Evolutionary conservation across 2,797 vertebrate species (phyloP).

Genomic region (Glyptemys insculpta): DNA sequence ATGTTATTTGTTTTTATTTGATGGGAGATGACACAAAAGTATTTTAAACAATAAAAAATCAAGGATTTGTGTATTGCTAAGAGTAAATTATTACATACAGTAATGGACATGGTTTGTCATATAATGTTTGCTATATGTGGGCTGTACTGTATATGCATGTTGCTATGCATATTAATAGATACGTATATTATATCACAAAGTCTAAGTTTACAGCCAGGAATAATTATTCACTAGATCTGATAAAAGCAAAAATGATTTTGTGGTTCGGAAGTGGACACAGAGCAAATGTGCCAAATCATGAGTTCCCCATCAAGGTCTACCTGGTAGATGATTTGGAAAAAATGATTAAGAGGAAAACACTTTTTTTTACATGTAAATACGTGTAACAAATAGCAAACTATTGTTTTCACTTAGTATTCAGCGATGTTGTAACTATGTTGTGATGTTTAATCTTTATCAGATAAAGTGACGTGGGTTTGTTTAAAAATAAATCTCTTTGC

Average conservation of each 20-base stretch:
- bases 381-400: not conserved
- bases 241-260: not conserved
- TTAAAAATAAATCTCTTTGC: not conserved
- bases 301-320: conserved; percentile 66
- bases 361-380: not conserved
- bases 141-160: not conserved
- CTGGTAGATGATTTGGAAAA: not conserved
- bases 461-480: not conserved
- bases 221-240: not conserved
- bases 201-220: not conserved
- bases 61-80: not conserved
- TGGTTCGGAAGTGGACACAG: not conserved
- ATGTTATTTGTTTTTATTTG: not conserved
- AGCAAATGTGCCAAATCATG: not conserved
- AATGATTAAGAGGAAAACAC: not conserved
- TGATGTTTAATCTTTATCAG: not conserved
- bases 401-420: not conserved
- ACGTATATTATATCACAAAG: not conserved
- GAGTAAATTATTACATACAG: not conserved
- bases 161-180: not conserved
- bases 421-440: not conserved
- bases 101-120: not conserved
- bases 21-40: not conserved
- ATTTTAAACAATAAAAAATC: not conserved
- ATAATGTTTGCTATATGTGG: not conserved